Evolutionary conservation across 2,888 invertebrate genomes (phyloP).

Genomic region (Galeruca laticollis): DNA sequence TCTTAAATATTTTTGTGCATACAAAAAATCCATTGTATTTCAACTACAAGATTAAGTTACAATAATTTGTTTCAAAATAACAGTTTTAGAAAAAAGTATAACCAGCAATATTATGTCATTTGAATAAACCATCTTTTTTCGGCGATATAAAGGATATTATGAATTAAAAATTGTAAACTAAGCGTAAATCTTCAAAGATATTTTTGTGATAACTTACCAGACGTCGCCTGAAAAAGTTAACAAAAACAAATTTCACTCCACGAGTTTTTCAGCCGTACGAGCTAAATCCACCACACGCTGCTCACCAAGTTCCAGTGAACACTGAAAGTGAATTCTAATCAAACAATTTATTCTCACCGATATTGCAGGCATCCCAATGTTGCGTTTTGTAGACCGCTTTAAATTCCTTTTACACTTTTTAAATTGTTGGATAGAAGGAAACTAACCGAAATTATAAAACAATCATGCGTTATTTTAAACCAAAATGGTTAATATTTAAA

Average conservation of each 20-base stretch:
- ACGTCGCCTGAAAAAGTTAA: background rate
- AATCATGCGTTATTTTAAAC: background rate
- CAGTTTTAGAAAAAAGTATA: too few relatives aligned
- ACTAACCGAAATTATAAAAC: background rate
- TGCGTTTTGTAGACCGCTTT: constrained; percentile 3
- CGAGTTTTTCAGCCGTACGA: constrained; percentile 1
- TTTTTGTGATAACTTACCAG: constrained; percentile 6
- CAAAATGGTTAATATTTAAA: background rate
- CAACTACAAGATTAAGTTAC: too few relatives aligned
- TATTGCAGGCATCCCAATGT: constrained; percentile 7
- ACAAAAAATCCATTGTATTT: too few relatives aligned
- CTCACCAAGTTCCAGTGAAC: background rate
- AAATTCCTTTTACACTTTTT: constrained; percentile 10
- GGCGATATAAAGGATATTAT: background rate
- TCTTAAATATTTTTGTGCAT: too few relatives aligned
- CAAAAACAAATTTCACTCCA: constrained; percentile 11
- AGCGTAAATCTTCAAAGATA: background rate
- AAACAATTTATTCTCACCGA: constrained; percentile 12
- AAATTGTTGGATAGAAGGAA: background rate
- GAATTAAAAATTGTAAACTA: background rate
- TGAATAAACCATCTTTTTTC: background rate
- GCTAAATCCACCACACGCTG: background rate
- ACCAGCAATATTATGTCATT: background rate
- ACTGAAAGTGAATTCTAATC: constrained; percentile 16
- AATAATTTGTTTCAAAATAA: too few relatives aligned